Base-by-base conservation (phyloP, 1,140 invertebrate genomes). In the Pseudomyrmex sp. region DNA sequence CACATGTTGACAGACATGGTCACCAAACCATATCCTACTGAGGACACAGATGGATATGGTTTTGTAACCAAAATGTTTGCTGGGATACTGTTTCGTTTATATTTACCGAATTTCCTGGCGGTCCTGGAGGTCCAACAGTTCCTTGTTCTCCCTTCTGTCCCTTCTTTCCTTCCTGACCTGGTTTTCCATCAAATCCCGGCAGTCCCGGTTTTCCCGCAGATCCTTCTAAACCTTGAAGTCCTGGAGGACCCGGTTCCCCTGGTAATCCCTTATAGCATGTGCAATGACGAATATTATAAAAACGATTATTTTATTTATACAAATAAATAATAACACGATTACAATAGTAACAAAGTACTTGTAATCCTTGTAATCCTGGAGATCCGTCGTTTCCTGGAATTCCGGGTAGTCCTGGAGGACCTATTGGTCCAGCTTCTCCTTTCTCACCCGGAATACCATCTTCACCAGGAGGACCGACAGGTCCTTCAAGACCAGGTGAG, bases 111-210 rank as follows among this genome's bases (percentile, higher is more conserved):
- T 75, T 93, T 96, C 96, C 96, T 92, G 95, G 95, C 76, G 93
- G 77, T n/a, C 96, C 96, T 85, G 95, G 93, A 2, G 95, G 93
- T 63, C 97, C 97, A 65, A 95, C 92, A 4, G 95, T 94, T n/a
- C 97, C 97, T 91, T 96, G 89, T 73, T 94, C 94, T 44, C 95
- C 93, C 59, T 91, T 88, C 61, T 95, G 93, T 48, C 95, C 95
- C 76, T 85, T 84, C 23, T 93, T 92, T 62, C 95, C 96, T 83
- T 93, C 93, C 20, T 91, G 89, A 8, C 95, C 95, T 61, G 85
- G 46, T 68, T 90, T 93, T 48, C 95, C 95, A 85, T 93, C 90
- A 13, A 86, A 35, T 46, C 93, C 93, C 12, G 87, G 62, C 12
- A 59, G n/a, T 23, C 92, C 92, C 20, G 90, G 87, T 15, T 84